Evolutionary conservation across 2,113 vertebrate genomes (phyloP), one percentile per base, ranked within the genome.

Genomic region (Osmerus mordax): DNA sequence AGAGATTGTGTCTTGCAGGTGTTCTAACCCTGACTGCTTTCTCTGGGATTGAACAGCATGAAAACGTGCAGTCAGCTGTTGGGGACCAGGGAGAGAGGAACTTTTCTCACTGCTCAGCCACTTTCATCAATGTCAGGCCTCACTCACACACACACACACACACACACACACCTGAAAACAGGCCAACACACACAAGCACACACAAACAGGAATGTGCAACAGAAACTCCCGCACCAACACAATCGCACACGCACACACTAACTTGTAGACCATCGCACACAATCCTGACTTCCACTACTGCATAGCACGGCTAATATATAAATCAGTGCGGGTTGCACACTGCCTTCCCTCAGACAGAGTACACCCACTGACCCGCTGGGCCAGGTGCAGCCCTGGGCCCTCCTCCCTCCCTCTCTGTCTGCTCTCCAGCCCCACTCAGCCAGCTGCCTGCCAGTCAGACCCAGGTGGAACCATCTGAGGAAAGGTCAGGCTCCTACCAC

Each of bases 1-100:
- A 55, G 65, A 80, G 67, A 77, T 82, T 76, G 70, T 70, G 64
- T 81, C 70, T 82, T 69, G 70, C 73, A 85, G 79, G 77, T 84
- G 75, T 84, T 78, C 55, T 65, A 14, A 77, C 74, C 8, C n/a
- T 64, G 69, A 67, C 72, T 54, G 63, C 65, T 82, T 85, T 61
- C 65, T 72, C 58, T 63, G 79, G 73, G 81, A 84, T 84, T 78
- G 75, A 75, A 83, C 56, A 67, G 60, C 68, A 69, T 70, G 41
- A 73, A 85, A 79, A 78, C 77, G 61, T 76, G 63, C 72, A 80
- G 77, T 83, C 70, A 81, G 54, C 59, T 83, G 1, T 51, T 15
- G 55, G 12, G 67, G 41, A 47, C 41, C 41, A 47, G 69, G 71
- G 72, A 69, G 25, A 52, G 70, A 62, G 36, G 73, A 78, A 71